Evolutionary conservation across 2,888 invertebrate genomes (phyloP).

Genomic region (Spatulosminthurus flaviceps): DNA sequence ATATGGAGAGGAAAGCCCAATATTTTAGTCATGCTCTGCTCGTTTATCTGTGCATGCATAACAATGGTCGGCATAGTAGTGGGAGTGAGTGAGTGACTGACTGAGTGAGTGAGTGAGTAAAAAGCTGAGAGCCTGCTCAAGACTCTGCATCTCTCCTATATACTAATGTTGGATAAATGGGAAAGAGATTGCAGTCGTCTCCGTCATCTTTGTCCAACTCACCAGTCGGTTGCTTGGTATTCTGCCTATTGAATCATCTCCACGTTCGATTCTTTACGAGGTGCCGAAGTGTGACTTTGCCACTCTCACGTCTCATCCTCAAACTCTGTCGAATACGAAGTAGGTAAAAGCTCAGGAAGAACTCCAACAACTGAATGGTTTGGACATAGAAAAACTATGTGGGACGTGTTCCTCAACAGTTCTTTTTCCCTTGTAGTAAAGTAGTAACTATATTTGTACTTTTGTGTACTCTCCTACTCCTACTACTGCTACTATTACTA

Average conservation of each 20-base stretch:
- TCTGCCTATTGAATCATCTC: slow-evolving; percentile 57
- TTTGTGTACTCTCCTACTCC: too few relatives aligned
- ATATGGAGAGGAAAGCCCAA: background rate
- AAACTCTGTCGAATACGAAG: slow-evolving; percentile 62
- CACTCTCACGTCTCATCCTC: slow-evolving; percentile 63
- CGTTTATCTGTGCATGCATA: slow-evolving; percentile 38
- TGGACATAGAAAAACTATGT: slow-evolving; percentile 34
- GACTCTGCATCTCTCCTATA: slow-evolving; percentile 36
- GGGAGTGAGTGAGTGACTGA: background rate
- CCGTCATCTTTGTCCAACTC: slow-evolving; percentile 37
- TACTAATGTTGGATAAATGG: slow-evolving; percentile 31
- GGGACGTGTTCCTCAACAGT: slow-evolving; percentile 22
- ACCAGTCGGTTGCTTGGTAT: slow-evolving; percentile 46
- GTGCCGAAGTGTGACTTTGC: slow-evolving; percentile 63
- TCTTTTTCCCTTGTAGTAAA: background rate
- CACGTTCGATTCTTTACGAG: slow-evolving; percentile 62
- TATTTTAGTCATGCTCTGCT: slow-evolving; percentile 38
- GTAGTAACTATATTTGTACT: slow-evolving; percentile 13
- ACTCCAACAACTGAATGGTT: slow-evolving; percentile 12
- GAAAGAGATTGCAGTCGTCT: slow-evolving; percentile 20
- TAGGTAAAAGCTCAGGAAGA: slow-evolving; percentile 45
- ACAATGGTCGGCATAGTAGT: slow-evolving; percentile 34
- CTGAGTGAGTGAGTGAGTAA: background rate
- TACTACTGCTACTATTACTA: slow-evolving; percentile 29
- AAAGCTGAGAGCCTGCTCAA: too few relatives aligned